Percentiles rank a stretch among this genome's conserved stretches.
Conservation (phyloP, 2,797 vertebrate species). For the Neopelma chrysocephalum region DNA sequence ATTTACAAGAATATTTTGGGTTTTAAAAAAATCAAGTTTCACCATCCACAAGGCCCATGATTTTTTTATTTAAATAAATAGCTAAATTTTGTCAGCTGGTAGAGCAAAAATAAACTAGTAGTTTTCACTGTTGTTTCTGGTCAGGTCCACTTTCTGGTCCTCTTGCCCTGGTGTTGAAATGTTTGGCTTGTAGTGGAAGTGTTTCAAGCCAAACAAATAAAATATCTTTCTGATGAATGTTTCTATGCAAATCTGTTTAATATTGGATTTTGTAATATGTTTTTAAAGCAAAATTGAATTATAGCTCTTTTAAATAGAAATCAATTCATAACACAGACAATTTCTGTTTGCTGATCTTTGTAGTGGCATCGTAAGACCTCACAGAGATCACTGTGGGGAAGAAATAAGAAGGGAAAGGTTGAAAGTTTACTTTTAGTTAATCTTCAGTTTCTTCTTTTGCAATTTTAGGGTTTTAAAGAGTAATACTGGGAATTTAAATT, state of each 20-base stretch:
- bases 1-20: not conserved
- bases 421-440: not conserved
- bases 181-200: slow-evolving; percentile 64
- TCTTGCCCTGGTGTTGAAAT: slow-evolving; percentile 46
- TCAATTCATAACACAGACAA: slow-evolving; percentile 24
- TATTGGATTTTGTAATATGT: slow-evolving; percentile 62
- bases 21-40: not conserved
- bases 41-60: not conserved
- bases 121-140: slow-evolving; percentile 53
- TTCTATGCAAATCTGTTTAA: slow-evolving; percentile 61
- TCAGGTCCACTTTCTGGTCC: slow-evolving; percentile 49
- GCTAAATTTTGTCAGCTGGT: slow-evolving; percentile 45
- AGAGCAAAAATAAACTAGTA: slow-evolving; percentile 41
- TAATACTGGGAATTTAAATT: not conserved
- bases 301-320: slow-evolving; percentile 40
- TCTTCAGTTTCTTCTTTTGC: not conserved
- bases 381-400: not conserved
- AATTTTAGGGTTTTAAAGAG: not conserved
- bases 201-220: slow-evolving; percentile 69
- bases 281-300: slow-evolving; percentile 63
- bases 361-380: slow-evolving; percentile 1
- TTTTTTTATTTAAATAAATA: not conserved
- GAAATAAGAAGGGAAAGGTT: slow-evolving; percentile 20
- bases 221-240: slow-evolving; percentile 63
- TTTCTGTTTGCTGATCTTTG: slow-evolving; percentile 18